Evolutionary conservation across 2,113 vertebrate species (phyloP).

Genomic region (Orientallactaga bullata): DNA sequence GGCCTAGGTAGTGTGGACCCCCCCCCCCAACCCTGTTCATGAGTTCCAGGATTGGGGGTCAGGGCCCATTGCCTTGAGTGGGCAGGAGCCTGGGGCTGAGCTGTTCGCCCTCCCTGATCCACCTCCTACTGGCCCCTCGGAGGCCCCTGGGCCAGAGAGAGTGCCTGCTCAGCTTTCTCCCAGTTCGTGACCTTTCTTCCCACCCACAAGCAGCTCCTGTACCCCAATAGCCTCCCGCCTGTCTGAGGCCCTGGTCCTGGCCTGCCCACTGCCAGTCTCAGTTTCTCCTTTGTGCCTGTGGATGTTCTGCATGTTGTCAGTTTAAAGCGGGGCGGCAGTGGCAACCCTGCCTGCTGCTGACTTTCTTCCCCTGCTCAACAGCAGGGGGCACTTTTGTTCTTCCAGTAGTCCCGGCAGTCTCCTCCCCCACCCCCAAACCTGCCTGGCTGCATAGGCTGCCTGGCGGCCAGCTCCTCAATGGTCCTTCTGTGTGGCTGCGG

Average conservation of each 20-base stretch:
- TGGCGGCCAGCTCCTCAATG: conserved; percentile 45
- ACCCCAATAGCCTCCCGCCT: too few relatives aligned
- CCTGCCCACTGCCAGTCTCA: background rate
- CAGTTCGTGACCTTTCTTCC: rapidly evolving
- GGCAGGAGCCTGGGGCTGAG: background rate
- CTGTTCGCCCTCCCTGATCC: background rate
- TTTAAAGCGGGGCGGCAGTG: background rate
- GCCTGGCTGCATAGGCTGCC: conserved; percentile 7
- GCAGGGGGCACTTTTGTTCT: conserved; percentile 78
- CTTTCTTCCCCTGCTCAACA: background rate
- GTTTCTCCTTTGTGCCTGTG: background rate
- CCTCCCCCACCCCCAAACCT: conserved; percentile 47
- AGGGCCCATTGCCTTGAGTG: background rate
- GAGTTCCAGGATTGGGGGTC: background rate
- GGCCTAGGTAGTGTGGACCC: background rate
- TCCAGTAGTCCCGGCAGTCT: background rate
- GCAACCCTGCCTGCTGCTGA: background rate
- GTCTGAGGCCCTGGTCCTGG: background rate
- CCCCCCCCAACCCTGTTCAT: background rate
- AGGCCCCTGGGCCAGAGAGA: background rate
- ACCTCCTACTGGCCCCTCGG: background rate
- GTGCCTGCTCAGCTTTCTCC: background rate
- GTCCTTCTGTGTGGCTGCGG: conserved; percentile 69
- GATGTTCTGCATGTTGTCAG: background rate
- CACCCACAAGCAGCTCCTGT: background rate